Conservation (phyloP, 2,797 vertebrate genomes). For the Urosaurus nigricauda region DNA sequence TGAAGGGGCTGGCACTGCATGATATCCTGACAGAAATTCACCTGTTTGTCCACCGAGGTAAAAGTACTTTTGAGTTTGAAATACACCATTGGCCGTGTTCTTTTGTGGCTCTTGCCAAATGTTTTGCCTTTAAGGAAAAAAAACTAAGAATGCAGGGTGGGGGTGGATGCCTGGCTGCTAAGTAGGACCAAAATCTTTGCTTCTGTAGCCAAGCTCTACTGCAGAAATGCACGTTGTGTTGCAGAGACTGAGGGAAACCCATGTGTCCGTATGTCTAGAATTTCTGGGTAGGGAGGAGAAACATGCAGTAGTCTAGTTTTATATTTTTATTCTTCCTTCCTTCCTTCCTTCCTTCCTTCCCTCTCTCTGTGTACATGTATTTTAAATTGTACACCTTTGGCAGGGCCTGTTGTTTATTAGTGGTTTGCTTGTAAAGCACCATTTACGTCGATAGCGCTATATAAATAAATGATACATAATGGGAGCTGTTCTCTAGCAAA, state of each 20-base stretch:
- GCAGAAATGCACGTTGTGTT: not conserved
- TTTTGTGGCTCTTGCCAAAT: not conserved
- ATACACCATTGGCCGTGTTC: not conserved
- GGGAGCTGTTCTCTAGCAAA: not conserved
- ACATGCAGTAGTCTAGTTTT: no score
- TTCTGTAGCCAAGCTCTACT: not conserved
- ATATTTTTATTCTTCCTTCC: no score
- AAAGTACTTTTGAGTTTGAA: not conserved
- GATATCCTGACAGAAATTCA: slow-evolving; percentile 96
- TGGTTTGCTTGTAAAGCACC: no score
- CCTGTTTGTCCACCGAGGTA: slow-evolving; percentile 94
- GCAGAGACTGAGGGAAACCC: not conserved
- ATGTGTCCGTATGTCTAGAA: not conserved
- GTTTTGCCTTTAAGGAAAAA: not conserved
- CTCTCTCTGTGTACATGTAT: no score
- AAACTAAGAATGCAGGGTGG: no score
- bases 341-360: no score
- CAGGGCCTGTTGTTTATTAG: no score
- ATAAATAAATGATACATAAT: no score
- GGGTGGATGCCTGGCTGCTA: no score
- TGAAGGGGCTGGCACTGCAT: slow-evolving; percentile 94
- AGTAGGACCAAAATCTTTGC: no score
- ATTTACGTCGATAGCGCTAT: no score
- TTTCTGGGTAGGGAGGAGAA: not conserved
- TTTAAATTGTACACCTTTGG: no score